Evolutionary conservation across 2,888 invertebrate genomes (phyloP), one percentile per base, ranked within the genome.

Genomic region (Helicoverpa assulta): DNA sequence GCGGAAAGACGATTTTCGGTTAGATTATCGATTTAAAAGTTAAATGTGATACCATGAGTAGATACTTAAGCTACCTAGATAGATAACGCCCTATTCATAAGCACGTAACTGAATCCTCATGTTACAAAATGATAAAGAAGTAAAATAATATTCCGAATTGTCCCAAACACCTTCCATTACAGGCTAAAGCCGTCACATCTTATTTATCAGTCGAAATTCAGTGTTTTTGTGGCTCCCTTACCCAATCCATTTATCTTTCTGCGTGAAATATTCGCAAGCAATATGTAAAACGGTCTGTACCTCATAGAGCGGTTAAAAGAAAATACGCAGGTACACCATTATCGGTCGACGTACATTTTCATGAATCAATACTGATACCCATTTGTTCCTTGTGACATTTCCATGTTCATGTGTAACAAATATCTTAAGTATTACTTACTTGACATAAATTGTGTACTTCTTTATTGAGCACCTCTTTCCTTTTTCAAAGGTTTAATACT

Each of bases 201-300:
- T 70, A 70, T 79, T 79, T 82, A 70, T 81, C 54, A 59, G 67
- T 51, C 14, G 14, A 40, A 63, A 62, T 51, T 53, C 60, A 69
- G 55, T 56, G 65, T 77, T 75, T 82, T 75, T 50, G 56, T 40
- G 54, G 68, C 67, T 47, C 37, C 40, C 6, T 50, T 66, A 18
- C 65, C 69, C 74, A 71, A 77, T 74, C 67, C 82, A 81, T 82
- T 80, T 82, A 77, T 81, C 69, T 75, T 68, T 58, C 61, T 67
- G 70, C 50, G 66, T 80, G 53, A 80, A 81, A 81, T 70, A 77
- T 82, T 80, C 60, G 51, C 26, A 7, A 52, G 12, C 67, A 72
- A 77, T 82, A 82, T 75, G 55, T 75, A 70, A 65, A 76, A 64
- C 19, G 57, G 37, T 4, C 21, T 19, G 47, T 40, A 26, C 29